Evolutionary conservation across 2,888 invertebrate genomes (phyloP).

Genomic region (Aporophyla lueneburgensis): DNA sequence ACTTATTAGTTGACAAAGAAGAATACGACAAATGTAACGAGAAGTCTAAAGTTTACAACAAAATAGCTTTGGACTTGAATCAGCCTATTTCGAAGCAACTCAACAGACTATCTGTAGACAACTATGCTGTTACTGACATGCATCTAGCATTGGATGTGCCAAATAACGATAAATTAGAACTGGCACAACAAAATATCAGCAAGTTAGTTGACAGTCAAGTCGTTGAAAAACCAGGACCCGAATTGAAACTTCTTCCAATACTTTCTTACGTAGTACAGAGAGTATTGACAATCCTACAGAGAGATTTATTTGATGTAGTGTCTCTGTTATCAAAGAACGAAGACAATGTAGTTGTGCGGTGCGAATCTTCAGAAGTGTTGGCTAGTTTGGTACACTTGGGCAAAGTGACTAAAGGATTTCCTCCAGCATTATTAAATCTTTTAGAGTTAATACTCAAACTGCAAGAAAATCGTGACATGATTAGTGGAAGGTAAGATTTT

Average conservation of each 20-base stretch:
- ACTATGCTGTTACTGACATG: constrained; percentile 69
- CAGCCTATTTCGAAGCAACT: constrained; percentile 80
- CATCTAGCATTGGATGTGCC: constrained; percentile 80
- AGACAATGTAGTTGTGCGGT: constrained; percentile 34
- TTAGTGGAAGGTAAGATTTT: constrained; percentile 72
- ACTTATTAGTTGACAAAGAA: constrained; percentile 76
- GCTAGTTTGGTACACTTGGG: constrained; percentile 69
- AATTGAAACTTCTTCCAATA: constrained; percentile 89
- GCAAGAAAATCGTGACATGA: constrained; percentile 63
- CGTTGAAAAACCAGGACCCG: constrained; percentile 51
- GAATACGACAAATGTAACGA: constrained; percentile 75
- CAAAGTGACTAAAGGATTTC: constrained; percentile 76
- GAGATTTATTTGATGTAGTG: constrained; percentile 70
- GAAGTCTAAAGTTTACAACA: constrained; percentile 73
- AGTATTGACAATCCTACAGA: constrained; percentile 77
- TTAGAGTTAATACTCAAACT: constrained; percentile 76
- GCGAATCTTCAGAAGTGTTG: constrained; percentile 66
- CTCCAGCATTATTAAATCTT: constrained; percentile 78
- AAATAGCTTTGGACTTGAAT: constrained; percentile 76
- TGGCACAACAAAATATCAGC: constrained; percentile 71
- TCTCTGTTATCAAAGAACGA: constrained; percentile 57
- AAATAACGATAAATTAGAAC: constrained; percentile 66
- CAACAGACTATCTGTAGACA: constrained; percentile 69
- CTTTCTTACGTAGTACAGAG: constrained; percentile 89
- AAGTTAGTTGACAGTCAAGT: constrained; percentile 66